Conservation (phyloP, 2,797 vertebrate genomes). For the Hippoglossus hippoglossus region DNA sequence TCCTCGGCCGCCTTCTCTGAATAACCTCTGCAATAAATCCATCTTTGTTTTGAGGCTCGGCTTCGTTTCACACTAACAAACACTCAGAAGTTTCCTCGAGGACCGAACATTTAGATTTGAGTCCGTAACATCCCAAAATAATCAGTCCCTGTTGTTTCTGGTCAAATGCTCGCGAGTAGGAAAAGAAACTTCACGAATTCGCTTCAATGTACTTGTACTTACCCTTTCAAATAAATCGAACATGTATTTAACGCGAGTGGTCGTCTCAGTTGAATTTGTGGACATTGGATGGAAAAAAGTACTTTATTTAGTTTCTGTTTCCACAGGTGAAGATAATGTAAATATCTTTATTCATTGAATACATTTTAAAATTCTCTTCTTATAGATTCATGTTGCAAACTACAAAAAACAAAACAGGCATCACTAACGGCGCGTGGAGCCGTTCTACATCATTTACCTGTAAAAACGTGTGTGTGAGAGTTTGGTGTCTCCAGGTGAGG, state of each 20-base stretch:
- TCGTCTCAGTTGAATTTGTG: not conserved
- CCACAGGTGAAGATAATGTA: not conserved
- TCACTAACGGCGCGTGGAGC: conserved; percentile 8
- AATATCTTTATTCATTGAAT: conserved; percentile 24
- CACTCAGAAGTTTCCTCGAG: not conserved
- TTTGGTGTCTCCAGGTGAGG: no score
- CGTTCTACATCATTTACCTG: conserved; percentile 27
- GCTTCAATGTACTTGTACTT: conserved; percentile 49
- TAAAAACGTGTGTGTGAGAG: not conserved
- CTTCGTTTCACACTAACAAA: no score
- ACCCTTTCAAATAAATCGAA: conserved; percentile 77
- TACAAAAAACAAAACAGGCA: conserved; percentile 13
- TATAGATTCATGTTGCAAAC: conserved; percentile 11
- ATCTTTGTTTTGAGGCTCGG: not conserved
- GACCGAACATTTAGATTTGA: conserved; percentile 24
- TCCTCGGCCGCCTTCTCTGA: no score
- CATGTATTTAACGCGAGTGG: conserved; percentile 66
- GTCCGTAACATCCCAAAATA: conserved; percentile 16
- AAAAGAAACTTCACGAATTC: no score
- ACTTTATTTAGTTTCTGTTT: not conserved
- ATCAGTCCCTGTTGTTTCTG: no score
- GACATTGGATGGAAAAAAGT: no score
- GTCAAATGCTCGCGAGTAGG: no score
- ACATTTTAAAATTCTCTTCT: conserved; percentile 16
- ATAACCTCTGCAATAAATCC: no score